A percentile compares a stretch with the other conserved stretches of the same genome.
Conservation (phyloP, 64 coral and sea anemone genomes). For the Catalaphyllia jardinei region DNA sequence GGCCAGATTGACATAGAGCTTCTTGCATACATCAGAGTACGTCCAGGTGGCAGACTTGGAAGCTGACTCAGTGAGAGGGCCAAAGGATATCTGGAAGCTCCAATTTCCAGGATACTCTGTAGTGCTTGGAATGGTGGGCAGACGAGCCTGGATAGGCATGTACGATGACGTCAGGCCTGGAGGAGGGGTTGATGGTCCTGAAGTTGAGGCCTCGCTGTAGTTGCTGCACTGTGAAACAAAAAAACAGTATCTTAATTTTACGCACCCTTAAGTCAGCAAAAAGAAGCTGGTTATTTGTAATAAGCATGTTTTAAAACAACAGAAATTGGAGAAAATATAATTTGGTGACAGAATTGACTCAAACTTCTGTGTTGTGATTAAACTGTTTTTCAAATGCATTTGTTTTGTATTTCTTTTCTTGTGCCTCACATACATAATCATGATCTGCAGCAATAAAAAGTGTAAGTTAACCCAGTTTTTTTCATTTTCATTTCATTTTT, state of each 20-base stretch:
- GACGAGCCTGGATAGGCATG: constrained; percentile 18
- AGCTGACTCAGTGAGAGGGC: constrained; percentile 90
- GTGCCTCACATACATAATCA: too few species aligned
- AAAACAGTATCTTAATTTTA: not conserved
- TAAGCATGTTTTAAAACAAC: too few species aligned
- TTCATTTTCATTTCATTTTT: too few species aligned
- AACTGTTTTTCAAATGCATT: too few species aligned
- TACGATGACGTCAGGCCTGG: constrained; percentile 18
- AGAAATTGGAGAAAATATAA: too few species aligned
- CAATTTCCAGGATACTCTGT: constrained; percentile 89
- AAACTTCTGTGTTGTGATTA: too few species aligned
- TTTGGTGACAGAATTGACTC: too few species aligned
- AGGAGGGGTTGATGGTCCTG: constrained; percentile 4
- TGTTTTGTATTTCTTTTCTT: too few species aligned
- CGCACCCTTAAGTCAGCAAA: not conserved
- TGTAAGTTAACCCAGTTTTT: too few species aligned
- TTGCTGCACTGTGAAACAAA: constrained; percentile 11
- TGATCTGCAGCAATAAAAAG: too few species aligned
- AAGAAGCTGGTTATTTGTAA: too few species aligned
- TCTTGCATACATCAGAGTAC: constrained; percentile 83
- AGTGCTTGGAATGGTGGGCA: constrained; percentile 95
- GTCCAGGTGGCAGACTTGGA: constrained; percentile 98
- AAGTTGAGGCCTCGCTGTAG: constrained; percentile 14
- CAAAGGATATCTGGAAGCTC: constrained; percentile 90
- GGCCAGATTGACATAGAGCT: constrained; percentile 87